Conservation (phyloP, 2,113 vertebrate genomes). For the Trichechus manatus region DNA sequence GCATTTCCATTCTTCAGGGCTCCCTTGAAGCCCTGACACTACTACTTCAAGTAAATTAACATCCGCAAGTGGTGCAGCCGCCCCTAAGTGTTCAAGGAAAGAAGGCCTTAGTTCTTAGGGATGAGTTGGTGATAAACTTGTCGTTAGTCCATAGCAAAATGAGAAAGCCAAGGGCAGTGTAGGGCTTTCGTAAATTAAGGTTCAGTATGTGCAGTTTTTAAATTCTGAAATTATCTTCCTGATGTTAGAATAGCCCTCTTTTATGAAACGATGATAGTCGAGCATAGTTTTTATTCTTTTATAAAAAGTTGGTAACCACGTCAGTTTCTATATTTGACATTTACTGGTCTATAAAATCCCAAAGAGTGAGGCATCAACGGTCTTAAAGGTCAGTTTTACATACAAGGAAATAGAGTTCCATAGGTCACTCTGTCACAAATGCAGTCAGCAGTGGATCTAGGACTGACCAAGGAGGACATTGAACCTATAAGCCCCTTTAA, state of each 20-base stretch:
- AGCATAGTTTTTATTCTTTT: neutral
- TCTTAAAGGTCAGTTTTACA: neutral
- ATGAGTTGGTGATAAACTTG: neutral
- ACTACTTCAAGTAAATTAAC: neutral
- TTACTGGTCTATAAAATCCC: conserved; percentile 40
- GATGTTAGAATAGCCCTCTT: neutral
- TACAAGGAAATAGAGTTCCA: neutral
- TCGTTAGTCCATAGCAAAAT: neutral
- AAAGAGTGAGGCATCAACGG: neutral
- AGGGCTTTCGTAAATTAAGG: neutral
- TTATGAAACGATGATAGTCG: neutral
- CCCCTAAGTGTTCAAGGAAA: neutral
- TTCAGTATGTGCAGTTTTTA: neutral
- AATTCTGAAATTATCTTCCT: conserved; percentile 2
- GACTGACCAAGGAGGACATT: neutral
- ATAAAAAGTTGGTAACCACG: neutral
- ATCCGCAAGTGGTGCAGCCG: neutral
- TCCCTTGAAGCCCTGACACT: neutral
- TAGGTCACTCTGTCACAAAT: neutral
- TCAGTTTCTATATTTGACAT: conserved; percentile 43
- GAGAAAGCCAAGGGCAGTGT: neutral
- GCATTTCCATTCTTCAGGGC: neutral
- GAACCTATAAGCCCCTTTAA: neutral
- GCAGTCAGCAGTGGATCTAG: neutral
- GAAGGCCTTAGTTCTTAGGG: neutral